These are phyloP conservation scores for Otolemur garnettii DNA, from an alignment of 2,113 vertebrate genomes.

Conservation along the genomic window DNA sequence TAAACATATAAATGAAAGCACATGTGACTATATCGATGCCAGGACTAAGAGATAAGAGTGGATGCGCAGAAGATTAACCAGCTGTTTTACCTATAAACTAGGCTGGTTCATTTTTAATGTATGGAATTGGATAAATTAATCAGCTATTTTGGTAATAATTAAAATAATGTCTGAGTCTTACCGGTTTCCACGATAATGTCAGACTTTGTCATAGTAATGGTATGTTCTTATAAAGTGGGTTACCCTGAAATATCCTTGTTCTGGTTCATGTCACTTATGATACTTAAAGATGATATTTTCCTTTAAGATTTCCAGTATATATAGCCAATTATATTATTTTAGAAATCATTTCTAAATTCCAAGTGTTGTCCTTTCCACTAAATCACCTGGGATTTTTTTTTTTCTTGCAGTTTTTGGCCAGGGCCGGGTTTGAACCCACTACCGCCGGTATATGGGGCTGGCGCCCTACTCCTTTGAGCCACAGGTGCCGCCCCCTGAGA, in stretches of 20 bases:
- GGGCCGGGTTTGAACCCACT: too few species aligned
- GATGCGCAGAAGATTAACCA: neutral
- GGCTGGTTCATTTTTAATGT: conserved; percentile 2
- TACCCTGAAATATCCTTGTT: neutral
- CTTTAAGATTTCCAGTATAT: neutral
- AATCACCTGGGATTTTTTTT: neutral
- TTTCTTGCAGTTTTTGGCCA: too few species aligned
- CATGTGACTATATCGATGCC: neutral
- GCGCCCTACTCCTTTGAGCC: too few species aligned
- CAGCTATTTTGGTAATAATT: neutral
- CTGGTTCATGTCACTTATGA: neutral
- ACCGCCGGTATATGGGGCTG: too few species aligned
- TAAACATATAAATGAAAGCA: neutral
- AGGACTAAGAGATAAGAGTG: neutral
- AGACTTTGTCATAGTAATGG: neutral
- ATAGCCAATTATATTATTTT: neutral
- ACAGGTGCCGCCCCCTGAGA: too few species aligned
- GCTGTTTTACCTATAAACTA: neutral
- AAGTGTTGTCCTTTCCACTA: neutral
- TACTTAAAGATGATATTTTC: neutral
- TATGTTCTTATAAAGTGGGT: neutral
- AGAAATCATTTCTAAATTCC: neutral
- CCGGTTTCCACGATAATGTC: neutral
- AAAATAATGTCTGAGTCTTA: neutral
- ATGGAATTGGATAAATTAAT: neutral